Evolutionary conservation across 35 echinoderm and acorn worm genomes (phyloP).

Genomic region (Lytechinus variegatus): DNA sequence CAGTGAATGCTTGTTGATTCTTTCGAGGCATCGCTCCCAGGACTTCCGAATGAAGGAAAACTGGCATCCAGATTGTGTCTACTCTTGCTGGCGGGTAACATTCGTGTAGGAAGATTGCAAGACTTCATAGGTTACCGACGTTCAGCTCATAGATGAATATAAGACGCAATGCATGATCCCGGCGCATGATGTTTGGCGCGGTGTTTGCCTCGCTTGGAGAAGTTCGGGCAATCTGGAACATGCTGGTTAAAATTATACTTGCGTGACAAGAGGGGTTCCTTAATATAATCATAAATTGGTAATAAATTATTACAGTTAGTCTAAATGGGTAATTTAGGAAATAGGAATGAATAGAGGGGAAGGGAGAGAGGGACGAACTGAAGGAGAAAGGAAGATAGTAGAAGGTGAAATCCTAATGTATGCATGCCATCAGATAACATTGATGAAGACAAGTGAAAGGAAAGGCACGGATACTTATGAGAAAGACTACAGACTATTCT

Average conservation of each 20-base stretch:
- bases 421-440: neutral
- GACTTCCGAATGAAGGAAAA: neutral
- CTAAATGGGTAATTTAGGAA: neutral
- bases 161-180: too few species aligned
- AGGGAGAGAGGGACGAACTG: neutral
- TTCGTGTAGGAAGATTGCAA: too few species aligned
- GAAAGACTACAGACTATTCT: neutral
- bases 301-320: neutral
- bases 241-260: neutral
- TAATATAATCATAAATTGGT: neutral
- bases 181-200: too few species aligned
- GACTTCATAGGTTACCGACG: neutral
- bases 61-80: conserved; percentile 8
- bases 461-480: neutral
- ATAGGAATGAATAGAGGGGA: neutral
- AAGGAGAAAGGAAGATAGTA: too few species aligned
- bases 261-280: neutral
- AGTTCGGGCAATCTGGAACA: neutral
- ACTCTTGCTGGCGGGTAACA: neutral
- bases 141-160: neutral
- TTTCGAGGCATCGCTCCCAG: conserved; percentile 5
- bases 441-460: neutral
- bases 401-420: too few species aligned
- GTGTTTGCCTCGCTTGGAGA: neutral
- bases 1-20: neutral